Conservation (phyloP, 2,797 vertebrate genomes). For the Cottoperca gobio region DNA sequence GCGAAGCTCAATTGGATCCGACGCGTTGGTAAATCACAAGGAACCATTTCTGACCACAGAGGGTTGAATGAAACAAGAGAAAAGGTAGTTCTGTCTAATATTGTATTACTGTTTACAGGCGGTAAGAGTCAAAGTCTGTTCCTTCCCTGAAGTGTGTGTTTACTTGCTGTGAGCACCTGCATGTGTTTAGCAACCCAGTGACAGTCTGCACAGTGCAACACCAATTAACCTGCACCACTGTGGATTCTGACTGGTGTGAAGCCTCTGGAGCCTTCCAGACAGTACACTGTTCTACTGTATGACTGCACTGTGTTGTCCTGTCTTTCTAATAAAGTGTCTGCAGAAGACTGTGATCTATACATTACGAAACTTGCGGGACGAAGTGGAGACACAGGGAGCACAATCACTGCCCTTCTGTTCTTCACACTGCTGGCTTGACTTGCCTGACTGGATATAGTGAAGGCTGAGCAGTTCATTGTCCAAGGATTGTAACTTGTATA, state of each 20-base stretch:
- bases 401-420: not conserved
- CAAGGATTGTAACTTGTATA: conserved; percentile 1
- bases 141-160: not conserved
- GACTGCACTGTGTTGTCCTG: not conserved
- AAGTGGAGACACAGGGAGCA: no score
- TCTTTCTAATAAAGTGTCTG: not conserved
- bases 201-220: conserved; percentile 26
- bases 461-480: conserved; percentile 12
- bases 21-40: no score
- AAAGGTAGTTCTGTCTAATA: not conserved
- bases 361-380: no score
- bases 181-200: conserved; percentile 13
- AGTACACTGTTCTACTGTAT: not conserved
- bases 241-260: conserved; percentile 24
- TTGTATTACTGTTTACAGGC: not conserved
- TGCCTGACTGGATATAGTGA: conserved; percentile 5
- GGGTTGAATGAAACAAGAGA: conserved; percentile 3
- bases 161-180: not conserved
- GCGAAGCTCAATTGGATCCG: no score
- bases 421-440: conserved; percentile 23
- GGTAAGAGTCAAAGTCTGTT: not conserved
- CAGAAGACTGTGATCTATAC: not conserved
- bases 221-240: conserved; percentile 40
- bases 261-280: not conserved
- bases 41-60: not conserved